Evolutionary conservation across 2,113 vertebrate genomes (phyloP).

Genomic region (Aphyosemion australe): DNA sequence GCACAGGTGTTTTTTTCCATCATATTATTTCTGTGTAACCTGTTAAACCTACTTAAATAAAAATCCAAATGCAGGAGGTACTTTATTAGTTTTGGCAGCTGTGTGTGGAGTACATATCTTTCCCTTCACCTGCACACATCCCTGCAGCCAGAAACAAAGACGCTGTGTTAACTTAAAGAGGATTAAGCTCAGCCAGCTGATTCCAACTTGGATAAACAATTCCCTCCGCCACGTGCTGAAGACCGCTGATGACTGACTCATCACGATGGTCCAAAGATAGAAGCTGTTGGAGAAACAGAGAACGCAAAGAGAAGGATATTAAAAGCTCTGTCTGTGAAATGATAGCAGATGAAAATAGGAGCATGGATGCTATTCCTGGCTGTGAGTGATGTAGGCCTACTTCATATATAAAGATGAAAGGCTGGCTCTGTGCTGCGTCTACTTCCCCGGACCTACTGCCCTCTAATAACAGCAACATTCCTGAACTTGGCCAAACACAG

Average conservation of each 20-base stretch:
- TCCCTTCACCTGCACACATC: neutral
- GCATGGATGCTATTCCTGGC: conserved; percentile 57
- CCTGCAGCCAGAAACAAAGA: neutral
- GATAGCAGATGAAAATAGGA: conserved; percentile 61
- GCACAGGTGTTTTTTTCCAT: neutral
- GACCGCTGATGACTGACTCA: conserved; percentile 55
- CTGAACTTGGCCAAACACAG: neutral
- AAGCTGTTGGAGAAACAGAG: neutral
- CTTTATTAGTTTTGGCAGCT: neutral
- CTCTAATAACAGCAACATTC: conserved; percentile 12
- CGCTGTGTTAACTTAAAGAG: conserved; percentile 22
- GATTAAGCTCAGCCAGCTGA: conserved; percentile 13
- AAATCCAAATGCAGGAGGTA: neutral
- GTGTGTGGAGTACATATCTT: neutral
- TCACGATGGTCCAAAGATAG: conserved; percentile 34
- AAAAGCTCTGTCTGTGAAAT: conserved; percentile 54
- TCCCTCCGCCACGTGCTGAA: conserved; percentile 20
- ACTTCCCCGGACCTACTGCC: conserved; percentile 14
- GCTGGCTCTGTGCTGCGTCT: conserved; percentile 36
- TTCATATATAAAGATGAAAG: conserved; percentile 53
- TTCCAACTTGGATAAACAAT: conserved; percentile 43
- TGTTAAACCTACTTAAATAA: neutral
- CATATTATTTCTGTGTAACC: neutral
- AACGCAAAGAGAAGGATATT: conserved; percentile 46
- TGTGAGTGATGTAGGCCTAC: conserved; percentile 32